Evolutionary conservation across 2,888 invertebrate genomes (phyloP).

Genomic region (Pomacea canaliculata): DNA sequence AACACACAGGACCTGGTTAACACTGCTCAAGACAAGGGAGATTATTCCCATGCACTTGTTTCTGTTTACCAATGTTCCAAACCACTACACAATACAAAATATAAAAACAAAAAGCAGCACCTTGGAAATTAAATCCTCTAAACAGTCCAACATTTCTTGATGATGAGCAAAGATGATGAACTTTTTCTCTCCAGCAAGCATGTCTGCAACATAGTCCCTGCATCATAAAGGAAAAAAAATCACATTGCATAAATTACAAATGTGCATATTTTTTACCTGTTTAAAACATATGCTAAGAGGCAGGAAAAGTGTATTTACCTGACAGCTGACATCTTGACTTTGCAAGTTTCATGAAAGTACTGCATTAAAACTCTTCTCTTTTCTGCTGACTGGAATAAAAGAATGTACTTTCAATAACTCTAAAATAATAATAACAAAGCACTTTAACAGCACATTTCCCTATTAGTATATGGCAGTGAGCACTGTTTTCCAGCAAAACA

Average conservation of each 20-base stretch:
- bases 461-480: too few species aligned
- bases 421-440: too few species aligned
- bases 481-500: too few species aligned
- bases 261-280: too few species aligned
- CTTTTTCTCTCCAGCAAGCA: conserved; percentile 80
- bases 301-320: conserved; percentile 67
- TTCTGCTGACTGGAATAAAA: conserved; percentile 53
- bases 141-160: conserved; percentile 82
- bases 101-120: neutral
- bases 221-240: conserved; percentile 32
- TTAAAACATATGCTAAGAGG: neutral
- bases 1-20: too few species aligned
- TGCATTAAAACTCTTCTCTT: conserved; percentile 76
- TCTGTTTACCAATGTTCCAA: too few species aligned
- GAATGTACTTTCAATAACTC: neutral
- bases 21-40: too few species aligned
- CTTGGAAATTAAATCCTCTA: conserved; percentile 72
- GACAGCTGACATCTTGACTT: conserved; percentile 85
- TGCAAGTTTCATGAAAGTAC: conserved; percentile 86
- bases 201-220: conserved; percentile 82
- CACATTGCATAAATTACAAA: neutral
- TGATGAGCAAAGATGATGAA: conserved; percentile 96
- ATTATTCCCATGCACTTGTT: too few species aligned
- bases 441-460: too few species aligned
- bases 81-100: too few species aligned